Conservation (phyloP, 1,140 invertebrate genomes). For the Cotesia typhae region DNA sequence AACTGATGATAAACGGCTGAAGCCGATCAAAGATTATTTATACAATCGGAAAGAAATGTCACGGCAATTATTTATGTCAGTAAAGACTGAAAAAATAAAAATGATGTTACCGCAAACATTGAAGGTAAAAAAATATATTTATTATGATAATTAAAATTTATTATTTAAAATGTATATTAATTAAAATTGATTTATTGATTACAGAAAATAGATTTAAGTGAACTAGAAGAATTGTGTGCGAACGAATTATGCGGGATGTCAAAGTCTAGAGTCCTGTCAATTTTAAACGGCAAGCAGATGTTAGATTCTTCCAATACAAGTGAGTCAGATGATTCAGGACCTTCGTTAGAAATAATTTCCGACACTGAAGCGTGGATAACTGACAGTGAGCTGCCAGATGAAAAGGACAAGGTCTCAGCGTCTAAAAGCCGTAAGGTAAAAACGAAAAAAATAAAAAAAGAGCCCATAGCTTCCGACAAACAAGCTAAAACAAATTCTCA, state of each 20-base stretch:
- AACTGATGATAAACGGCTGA: constrained; percentile 55
- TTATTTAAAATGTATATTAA: not conserved
- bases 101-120: constrained; percentile 63
- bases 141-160: not conserved
- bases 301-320: constrained; percentile 60
- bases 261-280: constrained; percentile 54
- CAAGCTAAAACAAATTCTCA: constrained; percentile 47
- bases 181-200: constrained; percentile 20
- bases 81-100: constrained; percentile 61
- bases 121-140: constrained; percentile 48
- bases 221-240: constrained; percentile 60
- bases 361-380: constrained; percentile 62
- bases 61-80: constrained; percentile 61
- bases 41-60: constrained; percentile 56
- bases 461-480: constrained; percentile 38
- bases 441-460: constrained; percentile 44
- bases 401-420: constrained; percentile 47
- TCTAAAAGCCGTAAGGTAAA: constrained; percentile 46
- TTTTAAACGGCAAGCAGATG: constrained; percentile 60
- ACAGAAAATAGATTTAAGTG: constrained; percentile 57
- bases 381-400: constrained; percentile 45
- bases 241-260: constrained; percentile 64
- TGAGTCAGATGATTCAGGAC: constrained; percentile 59
- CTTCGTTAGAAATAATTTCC: constrained; percentile 63
- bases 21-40: constrained; percentile 62